Evolutionary conservation across 2,113 vertebrate genomes (phyloP).

Genomic region (Mystacornis crossleyi): DNA sequence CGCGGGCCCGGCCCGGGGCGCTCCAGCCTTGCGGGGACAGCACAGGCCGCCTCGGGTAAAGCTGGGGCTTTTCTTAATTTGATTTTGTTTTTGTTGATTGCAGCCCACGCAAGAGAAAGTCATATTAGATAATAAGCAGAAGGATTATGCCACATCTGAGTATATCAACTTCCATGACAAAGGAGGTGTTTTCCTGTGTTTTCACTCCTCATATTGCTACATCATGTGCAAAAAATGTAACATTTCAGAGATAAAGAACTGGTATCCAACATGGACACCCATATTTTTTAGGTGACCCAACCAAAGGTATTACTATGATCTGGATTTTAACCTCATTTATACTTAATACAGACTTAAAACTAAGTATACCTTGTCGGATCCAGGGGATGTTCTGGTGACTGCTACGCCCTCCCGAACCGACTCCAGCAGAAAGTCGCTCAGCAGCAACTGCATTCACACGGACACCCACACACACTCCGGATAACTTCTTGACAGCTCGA

Average conservation of each 20-base stretch:
- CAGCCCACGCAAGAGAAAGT: not conserved
- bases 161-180: not conserved
- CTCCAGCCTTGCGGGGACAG: fast-evolving
- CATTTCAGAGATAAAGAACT: not conserved
- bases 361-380: not conserved
- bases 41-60: fast-evolving
- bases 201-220: not conserved
- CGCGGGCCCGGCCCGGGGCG: fast-evolving
- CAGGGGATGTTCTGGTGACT: too few relatives aligned
- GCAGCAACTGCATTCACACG: too few relatives aligned
- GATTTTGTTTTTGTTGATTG: not conserved
- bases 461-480: too few relatives aligned
- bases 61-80: too few relatives aligned
- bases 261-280: not conserved
- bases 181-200: not conserved
- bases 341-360: not conserved
- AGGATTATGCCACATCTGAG: not conserved
- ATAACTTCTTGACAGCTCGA: too few relatives aligned
- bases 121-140: not conserved
- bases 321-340: not conserved
- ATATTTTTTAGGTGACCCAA: not conserved
- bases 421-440: too few relatives aligned
- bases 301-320: not conserved
- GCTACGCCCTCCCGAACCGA: too few relatives aligned
- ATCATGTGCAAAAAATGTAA: not conserved